Evolutionary conservation across 2,797 vertebrate species (phyloP), one percentile per base, ranked within the genome.

Genomic region (Coregonus ussuriensis): DNA sequence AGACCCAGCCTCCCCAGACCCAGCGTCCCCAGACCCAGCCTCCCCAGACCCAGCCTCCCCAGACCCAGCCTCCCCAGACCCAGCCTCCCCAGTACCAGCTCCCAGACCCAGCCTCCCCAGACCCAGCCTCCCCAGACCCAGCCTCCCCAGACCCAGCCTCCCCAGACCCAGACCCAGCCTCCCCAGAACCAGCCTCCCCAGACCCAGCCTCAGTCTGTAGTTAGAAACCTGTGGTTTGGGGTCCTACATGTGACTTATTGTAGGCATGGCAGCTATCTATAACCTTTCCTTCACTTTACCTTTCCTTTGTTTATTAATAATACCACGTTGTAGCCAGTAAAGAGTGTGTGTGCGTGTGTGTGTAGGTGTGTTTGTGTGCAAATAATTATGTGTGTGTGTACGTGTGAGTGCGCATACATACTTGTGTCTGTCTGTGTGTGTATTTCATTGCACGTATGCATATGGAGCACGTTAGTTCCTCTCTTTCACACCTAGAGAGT

Each of bases 401-500:
- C 1, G 54, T 4, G 29, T 2, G 65, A 6, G 65, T 16, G 31
- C 15, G 13, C 54, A 59, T 16, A n/a, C 4, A 21, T 7, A 21
- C 4, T 47, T 47, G 41, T 47, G 41, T 11, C 7, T 41, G 41
- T 41, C 41, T 47, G 41, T 47, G 41, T 47, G 41, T 47, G 41
- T 47, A 47, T 21, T 18, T 71, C 35, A 18, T 41, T 71, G 69
- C 41, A 33, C 13, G 29, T 31, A 33, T 31, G 2, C 11, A 74
- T 53, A 59, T 29, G 79, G 63, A 77, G 76, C 71, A 52, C 21
- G 74, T 72, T 73, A 59, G 78, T 74, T 81, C 73, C 79, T 80
- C 75, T 78, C 74, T 86, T 88, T 87, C 78, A 79, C 84, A 89
- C 88, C 85, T 89, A 79, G 71, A 81, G 76, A 47, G 77, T 83